Evolutionary conservation across 2,888 invertebrate species (phyloP).

Genomic region (Julus scandinavius): DNA sequence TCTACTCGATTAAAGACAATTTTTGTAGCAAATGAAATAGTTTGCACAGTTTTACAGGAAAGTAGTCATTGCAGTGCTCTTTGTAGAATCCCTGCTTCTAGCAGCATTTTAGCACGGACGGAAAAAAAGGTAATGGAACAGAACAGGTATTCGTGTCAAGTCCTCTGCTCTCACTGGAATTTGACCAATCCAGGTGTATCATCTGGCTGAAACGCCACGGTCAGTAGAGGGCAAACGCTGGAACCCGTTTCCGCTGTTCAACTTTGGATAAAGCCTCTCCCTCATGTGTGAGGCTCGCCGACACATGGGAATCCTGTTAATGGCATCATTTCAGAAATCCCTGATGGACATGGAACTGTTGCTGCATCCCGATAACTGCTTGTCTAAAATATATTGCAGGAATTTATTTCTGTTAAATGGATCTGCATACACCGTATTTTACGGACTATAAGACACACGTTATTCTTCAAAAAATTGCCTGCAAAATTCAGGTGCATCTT

Average conservation of each 20-base stretch:
- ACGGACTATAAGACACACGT: too few species aligned
- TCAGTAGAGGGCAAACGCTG: not conserved
- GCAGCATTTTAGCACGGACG: not conserved
- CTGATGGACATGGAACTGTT: not conserved
- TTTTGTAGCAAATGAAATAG: slow-evolving; percentile 45
- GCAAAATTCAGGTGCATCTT: too few species aligned
- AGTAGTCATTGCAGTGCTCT: not conserved
- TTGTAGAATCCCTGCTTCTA: slow-evolving; percentile 44
- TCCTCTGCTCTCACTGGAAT: not conserved
- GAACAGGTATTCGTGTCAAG: not conserved
- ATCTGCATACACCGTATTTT: too few species aligned
- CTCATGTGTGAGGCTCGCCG: not conserved
- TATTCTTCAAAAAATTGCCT: too few species aligned
- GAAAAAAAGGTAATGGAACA: slow-evolving; percentile 48
- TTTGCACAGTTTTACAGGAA: slow-evolving; percentile 52
- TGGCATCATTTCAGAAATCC: not conserved
- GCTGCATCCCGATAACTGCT: not conserved
- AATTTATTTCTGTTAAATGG: too few species aligned
- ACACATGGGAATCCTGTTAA: not conserved
- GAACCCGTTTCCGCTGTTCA: not conserved
- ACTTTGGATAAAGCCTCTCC: not conserved
- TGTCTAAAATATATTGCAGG: not conserved
- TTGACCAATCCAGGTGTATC: not conserved
- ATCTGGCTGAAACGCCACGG: not conserved
- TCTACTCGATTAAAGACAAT: slow-evolving; percentile 4